Conservation (phyloP, 2,797 vertebrate species). For the Ibycter americanus region DNA sequence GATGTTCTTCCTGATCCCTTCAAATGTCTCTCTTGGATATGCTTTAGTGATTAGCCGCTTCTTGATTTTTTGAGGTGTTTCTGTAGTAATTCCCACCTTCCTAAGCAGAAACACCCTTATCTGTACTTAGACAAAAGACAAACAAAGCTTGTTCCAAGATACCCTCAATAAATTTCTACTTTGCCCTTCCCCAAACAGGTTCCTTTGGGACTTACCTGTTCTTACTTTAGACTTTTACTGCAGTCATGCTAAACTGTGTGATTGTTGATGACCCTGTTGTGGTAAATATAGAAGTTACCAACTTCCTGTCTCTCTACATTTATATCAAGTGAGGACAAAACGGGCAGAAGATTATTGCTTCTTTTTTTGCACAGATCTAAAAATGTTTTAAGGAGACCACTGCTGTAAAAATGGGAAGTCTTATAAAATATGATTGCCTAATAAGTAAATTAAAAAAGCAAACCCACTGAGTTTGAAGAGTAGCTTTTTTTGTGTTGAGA, state of each 20-base stretch:
- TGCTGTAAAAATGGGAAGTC: constrained; percentile 35
- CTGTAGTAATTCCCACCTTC: not conserved
- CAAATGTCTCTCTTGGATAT: not conserved
- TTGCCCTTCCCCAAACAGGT: constrained; percentile 7
- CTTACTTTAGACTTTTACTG: constrained; percentile 20
- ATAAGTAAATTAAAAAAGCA: constrained; percentile 30
- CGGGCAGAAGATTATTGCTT: not conserved
- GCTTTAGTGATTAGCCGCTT: not conserved
- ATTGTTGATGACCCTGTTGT: not conserved
- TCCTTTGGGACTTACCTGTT: constrained; percentile 4
- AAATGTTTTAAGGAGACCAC: constrained; percentile 41
- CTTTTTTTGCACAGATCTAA: constrained; percentile 40
- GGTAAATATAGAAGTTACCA: constrained; percentile 42
- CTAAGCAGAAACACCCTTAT: not conserved
- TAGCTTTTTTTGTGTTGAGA: constrained; percentile 19
- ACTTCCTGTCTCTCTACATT: not conserved
- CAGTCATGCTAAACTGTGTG: not conserved
- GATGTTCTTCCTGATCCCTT: not conserved
- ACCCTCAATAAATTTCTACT: not conserved
- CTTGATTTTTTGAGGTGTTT: not conserved
- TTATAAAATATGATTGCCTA: constrained; percentile 19
- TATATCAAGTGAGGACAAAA: constrained; percentile 27
- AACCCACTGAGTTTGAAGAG: not conserved
- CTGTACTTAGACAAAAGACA: not conserved
- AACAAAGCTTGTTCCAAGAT: not conserved